Evolutionary conservation across 2,797 vertebrate species (phyloP).

Genomic region (Hipposideros larvatus): DNA sequence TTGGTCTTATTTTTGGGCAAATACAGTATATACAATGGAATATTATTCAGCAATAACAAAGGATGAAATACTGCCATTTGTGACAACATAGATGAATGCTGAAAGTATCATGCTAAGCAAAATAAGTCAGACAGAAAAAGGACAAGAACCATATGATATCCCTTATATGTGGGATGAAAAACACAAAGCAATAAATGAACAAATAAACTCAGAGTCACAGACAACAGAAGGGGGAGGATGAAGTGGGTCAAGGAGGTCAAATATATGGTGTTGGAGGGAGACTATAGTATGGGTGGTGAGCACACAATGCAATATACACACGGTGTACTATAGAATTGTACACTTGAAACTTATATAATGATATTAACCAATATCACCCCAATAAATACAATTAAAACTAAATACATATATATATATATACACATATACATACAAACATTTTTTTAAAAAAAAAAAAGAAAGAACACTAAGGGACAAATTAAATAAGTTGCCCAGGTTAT

Average conservation of each 20-base stretch:
- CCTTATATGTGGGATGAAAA: neutral
- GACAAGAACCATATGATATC: neutral
- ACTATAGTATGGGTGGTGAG: neutral
- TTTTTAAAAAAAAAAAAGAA: neutral
- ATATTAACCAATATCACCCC: neutral
- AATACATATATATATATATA: too few relatives aligned
- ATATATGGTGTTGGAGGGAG: neutral
- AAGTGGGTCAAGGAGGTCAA: neutral
- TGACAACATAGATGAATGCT: neutral
- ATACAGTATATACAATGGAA: neutral
- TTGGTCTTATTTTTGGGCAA: too few relatives aligned
- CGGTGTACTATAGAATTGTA: neutral
- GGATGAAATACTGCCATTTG: neutral
- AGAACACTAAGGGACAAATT: neutral
- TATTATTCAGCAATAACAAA: neutral
- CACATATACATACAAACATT: neutral
- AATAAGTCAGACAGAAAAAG: neutral
- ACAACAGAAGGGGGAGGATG: neutral
- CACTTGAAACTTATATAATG: neutral
- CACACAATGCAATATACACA: neutral
- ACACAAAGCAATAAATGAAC: neutral
- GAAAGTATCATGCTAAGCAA: neutral
- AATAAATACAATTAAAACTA: neutral
- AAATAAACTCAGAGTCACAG: neutral
- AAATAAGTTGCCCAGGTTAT: neutral